Percentiles rank a stretch among this genome's conserved stretches.
These are phyloP conservation scores for Leptopilina myrica DNA, from an alignment of 2,888 invertebrate genomes.

Conservation along the genomic window DNA sequence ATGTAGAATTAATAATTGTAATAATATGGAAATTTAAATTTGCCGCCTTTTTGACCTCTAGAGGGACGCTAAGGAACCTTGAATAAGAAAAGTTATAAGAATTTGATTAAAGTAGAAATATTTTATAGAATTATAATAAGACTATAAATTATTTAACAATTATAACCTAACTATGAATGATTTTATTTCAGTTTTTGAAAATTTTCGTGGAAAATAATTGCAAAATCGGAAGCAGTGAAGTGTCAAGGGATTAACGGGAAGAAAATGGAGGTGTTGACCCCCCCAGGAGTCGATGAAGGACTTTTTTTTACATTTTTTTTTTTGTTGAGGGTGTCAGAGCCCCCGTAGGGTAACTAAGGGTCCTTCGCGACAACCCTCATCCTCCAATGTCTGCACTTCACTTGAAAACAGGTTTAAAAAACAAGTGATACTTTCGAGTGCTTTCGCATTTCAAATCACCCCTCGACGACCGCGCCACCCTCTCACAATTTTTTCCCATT, in stretches of 20 bases:
- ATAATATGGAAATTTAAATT: no score
- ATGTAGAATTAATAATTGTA: no score
- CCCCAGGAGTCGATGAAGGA: conserved; percentile 25
- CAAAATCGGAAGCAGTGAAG: background rate
- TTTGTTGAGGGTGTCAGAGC: conserved; percentile 6
- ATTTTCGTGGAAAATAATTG: no score
- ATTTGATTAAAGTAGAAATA: no score
- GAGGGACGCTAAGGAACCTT: no score
- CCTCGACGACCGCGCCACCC: background rate
- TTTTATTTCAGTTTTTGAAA: no score
- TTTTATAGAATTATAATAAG: no score
- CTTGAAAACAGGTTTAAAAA: conserved; percentile 30
- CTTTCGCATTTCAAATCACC: conserved; percentile 31
- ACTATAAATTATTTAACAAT: no score
- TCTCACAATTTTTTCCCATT: conserved; percentile 6
- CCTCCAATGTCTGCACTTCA: conserved; percentile 29
- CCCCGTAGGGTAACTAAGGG: conserved; percentile 38
- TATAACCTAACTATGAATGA: no score
- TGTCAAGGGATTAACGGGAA: background rate
- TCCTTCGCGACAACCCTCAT: conserved; percentile 33
- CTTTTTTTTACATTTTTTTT: conserved; percentile 16
- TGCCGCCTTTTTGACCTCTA: no score
- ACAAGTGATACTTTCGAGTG: conserved; percentile 40
- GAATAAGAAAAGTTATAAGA: no score
- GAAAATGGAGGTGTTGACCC: background rate